These are phyloP conservation scores for Catalaphyllia jardinei DNA, from an alignment of 64 coral and sea anemone genomes.

Conservation along the genomic window DNA sequence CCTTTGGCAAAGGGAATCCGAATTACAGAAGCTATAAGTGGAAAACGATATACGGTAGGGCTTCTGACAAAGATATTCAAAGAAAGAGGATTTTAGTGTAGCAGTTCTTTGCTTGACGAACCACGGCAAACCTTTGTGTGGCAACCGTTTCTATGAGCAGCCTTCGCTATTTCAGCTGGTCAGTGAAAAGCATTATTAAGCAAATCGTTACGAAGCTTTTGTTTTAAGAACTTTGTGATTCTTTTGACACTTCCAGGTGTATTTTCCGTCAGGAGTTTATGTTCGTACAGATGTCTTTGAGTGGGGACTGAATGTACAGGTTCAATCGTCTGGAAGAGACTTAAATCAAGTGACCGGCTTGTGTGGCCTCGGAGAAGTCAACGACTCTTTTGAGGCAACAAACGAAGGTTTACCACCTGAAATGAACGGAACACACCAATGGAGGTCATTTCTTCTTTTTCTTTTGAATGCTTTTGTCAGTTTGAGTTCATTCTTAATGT, in stretches of 20 bases:
- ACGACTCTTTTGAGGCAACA: background rate
- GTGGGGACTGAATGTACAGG: constrained; percentile 89
- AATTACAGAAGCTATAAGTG: constrained; percentile 76
- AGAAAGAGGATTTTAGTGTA: too few species aligned
- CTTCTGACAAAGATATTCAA: too few species aligned
- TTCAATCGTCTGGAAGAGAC: constrained; percentile 68
- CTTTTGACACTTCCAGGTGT: constrained; percentile 51
- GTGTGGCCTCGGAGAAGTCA: background rate
- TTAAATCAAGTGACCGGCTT: constrained; percentile 41
- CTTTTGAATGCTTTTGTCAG: too few species aligned
- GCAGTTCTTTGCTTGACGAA: too few species aligned
- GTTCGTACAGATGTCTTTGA: constrained; percentile 72
- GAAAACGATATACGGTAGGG: constrained; percentile 85
- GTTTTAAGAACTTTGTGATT: background rate
- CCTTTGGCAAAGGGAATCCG: constrained; percentile 74
- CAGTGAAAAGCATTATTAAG: too few species aligned
- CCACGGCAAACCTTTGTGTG: too few species aligned
- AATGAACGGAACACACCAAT: background rate
- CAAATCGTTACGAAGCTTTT: too few species aligned
- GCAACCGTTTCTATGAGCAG: too few species aligned
- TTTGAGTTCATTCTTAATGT: too few species aligned
- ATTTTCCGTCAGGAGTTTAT: constrained; percentile 85
- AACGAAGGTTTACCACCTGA: constrained; percentile 10
- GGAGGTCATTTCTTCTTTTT: background rate
- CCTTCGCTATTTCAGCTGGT: too few species aligned